Evolutionary conservation across 2,888 invertebrate genomes (phyloP), one percentile per base, ranked within the genome.

Genomic region (Chloroclysta siterata): DNA sequence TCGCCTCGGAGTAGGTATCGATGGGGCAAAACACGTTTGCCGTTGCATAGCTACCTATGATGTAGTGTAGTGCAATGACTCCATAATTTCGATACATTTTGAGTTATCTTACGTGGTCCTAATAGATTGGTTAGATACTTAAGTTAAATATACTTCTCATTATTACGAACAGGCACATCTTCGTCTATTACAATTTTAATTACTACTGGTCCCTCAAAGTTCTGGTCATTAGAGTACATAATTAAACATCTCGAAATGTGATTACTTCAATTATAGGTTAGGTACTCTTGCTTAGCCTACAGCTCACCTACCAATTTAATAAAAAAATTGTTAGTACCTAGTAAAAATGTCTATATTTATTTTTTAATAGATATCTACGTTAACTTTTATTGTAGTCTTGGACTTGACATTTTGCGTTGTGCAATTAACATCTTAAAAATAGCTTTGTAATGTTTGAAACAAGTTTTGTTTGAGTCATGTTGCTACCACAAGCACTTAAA

Each of bases 11-110:
- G 81, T 82, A 81, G 81, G 81, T 86, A 88, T 85, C 84, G 83
- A 83, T 84, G 85, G 78, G 79, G 83, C 84, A 78, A 86, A 90
- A 89, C 91, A 88, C 87, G 90, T 91, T 91, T 89, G 83, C 80
- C 74, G 84, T 82, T 87, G 87, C 88, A 88, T 85, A 79, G 82
- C 83, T 84, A 81, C 83, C 87, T 90, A 88, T 86, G 85, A 85
- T 83, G 84, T 85, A 85, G 87, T 83, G 83, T 85, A 87, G 88
- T 89, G 87, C 90, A 90, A 85, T 88, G 87, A 91, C 89, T 88
- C 81, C 79, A 64, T 61, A 47, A 64, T 63, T 67, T 70, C 60
- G 68, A 70, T 71, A 65, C 47, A 63, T 68, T 66, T 65, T 60
- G 42, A 53, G 28, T 29, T 60, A 36, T 57, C 15, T 47, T 57